phyloP scores from a whole-genome alignment of 2,888 invertebrate genomes.

The Alentia gelatinosa region DNA sequence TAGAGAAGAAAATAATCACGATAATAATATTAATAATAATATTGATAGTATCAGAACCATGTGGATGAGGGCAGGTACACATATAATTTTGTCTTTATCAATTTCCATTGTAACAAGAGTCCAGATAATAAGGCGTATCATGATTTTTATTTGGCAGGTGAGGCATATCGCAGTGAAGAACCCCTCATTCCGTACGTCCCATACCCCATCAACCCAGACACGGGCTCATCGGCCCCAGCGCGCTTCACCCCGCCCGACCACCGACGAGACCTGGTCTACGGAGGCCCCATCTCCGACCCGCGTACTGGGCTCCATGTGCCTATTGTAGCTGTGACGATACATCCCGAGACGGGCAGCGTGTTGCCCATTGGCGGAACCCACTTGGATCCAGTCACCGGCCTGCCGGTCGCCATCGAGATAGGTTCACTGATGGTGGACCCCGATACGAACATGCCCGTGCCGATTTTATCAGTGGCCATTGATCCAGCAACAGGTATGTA shows the following conservation, averaged over 20 bases:
- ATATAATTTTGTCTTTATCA: no score
- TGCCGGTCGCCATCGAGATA: constrained; percentile 78
- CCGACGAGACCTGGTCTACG: constrained; percentile 72
- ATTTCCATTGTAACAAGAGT: no score
- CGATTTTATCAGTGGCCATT: constrained; percentile 75
- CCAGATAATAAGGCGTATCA: no score
- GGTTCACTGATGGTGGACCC: constrained; percentile 78
- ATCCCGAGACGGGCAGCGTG: constrained; percentile 72
- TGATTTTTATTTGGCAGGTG: constrained; percentile 67
- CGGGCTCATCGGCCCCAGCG: constrained; percentile 70
- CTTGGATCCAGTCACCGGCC: constrained; percentile 76
- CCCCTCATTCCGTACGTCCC: constrained; percentile 76
- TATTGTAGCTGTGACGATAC: constrained; percentile 77
- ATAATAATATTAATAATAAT: no score
- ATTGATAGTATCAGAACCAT: no score
- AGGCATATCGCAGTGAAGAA: constrained; percentile 72
- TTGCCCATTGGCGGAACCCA: constrained; percentile 77
- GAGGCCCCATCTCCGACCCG: constrained; percentile 75
- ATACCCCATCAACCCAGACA: constrained; percentile 71
- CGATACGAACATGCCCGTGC: constrained; percentile 73
- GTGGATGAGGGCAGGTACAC: no score
- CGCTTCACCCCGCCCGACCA: constrained; percentile 72
- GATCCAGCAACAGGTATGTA: constrained; percentile 76
- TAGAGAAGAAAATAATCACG: no score
- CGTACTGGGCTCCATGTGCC: constrained; percentile 77